phyloP scores from a whole-genome alignment of 2,797 vertebrate species.

The Dipus sagitta region DNA sequence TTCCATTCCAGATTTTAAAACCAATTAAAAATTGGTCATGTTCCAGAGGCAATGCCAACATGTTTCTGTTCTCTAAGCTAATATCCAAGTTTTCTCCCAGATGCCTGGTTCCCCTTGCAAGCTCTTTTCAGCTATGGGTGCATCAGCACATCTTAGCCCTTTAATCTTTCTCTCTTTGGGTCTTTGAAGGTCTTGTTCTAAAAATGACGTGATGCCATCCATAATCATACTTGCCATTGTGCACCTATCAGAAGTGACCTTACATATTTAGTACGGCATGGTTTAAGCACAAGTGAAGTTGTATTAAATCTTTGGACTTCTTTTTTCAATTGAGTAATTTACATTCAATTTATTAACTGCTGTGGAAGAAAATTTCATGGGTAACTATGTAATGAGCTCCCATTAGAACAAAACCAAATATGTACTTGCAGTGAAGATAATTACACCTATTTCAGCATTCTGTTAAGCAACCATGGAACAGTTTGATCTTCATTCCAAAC shows the following conservation, averaged over 20 bases:
- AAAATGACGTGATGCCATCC: not conserved
- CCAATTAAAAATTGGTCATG: constrained; percentile 72
- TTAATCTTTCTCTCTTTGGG: constrained; percentile 45
- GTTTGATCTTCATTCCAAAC: not conserved
- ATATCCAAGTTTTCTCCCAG: constrained; percentile 48
- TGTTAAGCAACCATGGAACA: not conserved
- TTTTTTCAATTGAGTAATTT: constrained; percentile 22
- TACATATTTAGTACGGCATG: not conserved
- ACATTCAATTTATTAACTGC: not conserved
- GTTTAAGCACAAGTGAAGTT: not conserved
- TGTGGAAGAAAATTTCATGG: constrained; percentile 18
- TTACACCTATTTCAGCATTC: not conserved
- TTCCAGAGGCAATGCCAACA: constrained; percentile 60
- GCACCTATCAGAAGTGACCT: not conserved
- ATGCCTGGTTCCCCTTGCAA: constrained; percentile 55
- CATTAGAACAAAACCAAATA: not conserved
- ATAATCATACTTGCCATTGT: not conserved
- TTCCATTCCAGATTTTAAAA: constrained; percentile 72
- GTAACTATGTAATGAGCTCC: constrained; percentile 28
- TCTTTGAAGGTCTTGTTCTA: not conserved
- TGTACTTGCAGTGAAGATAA: not conserved
- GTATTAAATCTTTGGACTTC: not conserved
- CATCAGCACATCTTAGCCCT: not conserved
- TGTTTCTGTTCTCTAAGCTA: constrained; percentile 53
- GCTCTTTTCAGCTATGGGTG: not conserved